Percentiles rank a stretch among this genome's conserved stretches.
Evolutionary conservation across 1,140 invertebrate genomes (phyloP).

Genomic region (Dendroctonus ponderosae): DNA sequence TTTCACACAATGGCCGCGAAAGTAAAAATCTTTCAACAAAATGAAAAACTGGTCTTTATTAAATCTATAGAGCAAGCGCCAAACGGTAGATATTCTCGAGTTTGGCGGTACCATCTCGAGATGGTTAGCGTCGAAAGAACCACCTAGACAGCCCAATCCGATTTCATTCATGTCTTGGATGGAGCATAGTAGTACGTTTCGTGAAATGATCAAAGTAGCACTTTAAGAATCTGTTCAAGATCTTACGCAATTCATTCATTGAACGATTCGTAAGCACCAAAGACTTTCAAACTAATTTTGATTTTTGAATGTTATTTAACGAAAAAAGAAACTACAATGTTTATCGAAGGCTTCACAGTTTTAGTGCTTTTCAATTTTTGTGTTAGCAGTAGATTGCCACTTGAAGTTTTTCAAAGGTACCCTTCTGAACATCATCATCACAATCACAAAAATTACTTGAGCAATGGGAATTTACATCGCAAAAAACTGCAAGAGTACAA

Average conservation of each 20-base stretch:
- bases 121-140: constrained; percentile 24
- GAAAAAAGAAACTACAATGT: constrained; percentile 27
- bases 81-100: no score
- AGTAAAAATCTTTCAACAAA: no score
- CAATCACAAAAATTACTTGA: constrained; percentile 36
- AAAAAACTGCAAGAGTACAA: constrained; percentile 38
- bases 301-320: constrained; percentile 17
- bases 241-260: constrained; percentile 41
- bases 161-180: constrained; percentile 42
- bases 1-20: no score
- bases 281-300: background rate
- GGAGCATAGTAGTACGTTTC: constrained; percentile 44
- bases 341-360: constrained; percentile 38
- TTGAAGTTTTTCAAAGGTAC: constrained; percentile 46
- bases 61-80: no score
- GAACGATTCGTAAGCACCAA: background rate
- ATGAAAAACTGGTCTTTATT: no score
- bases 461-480: constrained; percentile 32
- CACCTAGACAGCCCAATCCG: constrained; percentile 35
- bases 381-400: constrained; percentile 41
- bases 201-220: constrained; percentile 45
- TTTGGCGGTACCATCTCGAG: constrained; percentile 11
- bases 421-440: constrained; percentile 42
- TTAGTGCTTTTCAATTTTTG: constrained; percentile 40
- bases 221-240: constrained; percentile 36